A percentile compares a stretch with the other conserved stretches of the same genome.
Conservation (phyloP, 2,888 invertebrate genomes). For the Tipula helvola region DNA sequence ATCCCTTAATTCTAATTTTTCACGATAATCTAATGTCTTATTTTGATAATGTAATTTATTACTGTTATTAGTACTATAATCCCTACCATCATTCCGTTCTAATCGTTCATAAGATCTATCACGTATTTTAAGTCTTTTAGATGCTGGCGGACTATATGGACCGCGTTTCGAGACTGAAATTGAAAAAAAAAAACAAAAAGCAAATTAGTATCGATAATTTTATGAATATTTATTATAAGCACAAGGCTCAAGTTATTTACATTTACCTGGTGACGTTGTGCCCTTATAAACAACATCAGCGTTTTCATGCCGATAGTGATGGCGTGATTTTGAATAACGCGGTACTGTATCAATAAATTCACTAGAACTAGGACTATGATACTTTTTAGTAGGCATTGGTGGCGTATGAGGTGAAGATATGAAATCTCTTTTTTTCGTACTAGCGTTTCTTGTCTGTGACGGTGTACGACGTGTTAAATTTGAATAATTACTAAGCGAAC, state of each 20-base stretch:
- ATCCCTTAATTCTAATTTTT: constrained; percentile 17
- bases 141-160: constrained; percentile 25
- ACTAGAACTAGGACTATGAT: constrained; percentile 19
- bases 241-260: neutral
- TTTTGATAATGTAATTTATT: constrained; percentile 14
- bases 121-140: constrained; percentile 30
- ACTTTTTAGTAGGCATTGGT: constrained; percentile 23
- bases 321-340: constrained; percentile 17
- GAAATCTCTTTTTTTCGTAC: constrained; percentile 17
- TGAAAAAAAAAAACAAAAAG: neutral
- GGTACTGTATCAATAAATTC: constrained; percentile 11
- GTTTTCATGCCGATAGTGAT: constrained; percentile 26
- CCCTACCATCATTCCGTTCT: neutral
- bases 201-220: neutral
- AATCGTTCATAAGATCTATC: constrained; percentile 18
- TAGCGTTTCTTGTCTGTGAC: constrained; percentile 22
- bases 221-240: neutral
- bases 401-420: constrained; percentile 33
- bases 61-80: constrained; percentile 6
- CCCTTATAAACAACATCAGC: constrained; percentile 13
- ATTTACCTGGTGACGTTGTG: constrained; percentile 24
- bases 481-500: constrained; percentile 19
- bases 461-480: constrained; percentile 15
- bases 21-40: constrained; percentile 21
- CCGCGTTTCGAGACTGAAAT: constrained; percentile 25